Base-by-base conservation (phyloP, 2,113 vertebrate genomes). In the Barnardius zonarius region DNA sequence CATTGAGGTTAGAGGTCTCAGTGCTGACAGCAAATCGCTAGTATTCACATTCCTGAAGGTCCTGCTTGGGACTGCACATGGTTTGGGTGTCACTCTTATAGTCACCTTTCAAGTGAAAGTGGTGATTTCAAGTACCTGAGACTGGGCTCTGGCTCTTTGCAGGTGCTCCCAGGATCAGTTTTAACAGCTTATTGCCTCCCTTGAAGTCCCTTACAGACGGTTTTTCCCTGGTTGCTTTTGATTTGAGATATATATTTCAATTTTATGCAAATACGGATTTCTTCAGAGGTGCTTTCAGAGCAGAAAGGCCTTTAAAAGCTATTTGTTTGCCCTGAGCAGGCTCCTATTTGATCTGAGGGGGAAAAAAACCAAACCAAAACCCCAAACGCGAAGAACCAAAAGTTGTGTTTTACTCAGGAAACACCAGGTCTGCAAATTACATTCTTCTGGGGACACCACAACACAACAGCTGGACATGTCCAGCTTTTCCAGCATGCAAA, bases 1-100 rank as follows among this genome's bases (percentile, higher is more conserved):
- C 10, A 0, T 0, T 10, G 20, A 17, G 2, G 5, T 43, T 15
- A 44, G 46, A 39, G 6, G 5, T 69, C 33, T 48, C 35, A 1
- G 20, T 12, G 39, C 57, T 48, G 35, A 13, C 3, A 51, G 11
- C 18, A 10, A 14, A 67, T 11, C 12, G 9, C 46, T 35, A 31
- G 5, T 7, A 7, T 33, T 64, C 20, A 17, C 6, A 25, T 12
- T 63, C 13, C 4, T 3, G 8, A 8, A 37, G 17, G 13, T 24
- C 33, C 51, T 39, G 13, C n/a, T 9, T 66, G 17, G 54, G 33
- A 7, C 14, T n/a, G 10, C 4, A 1, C 11, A 23, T 20, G 23
- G 16, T 20, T 13, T 61, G 11, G 49, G 37, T 25, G 46, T 24
- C 33, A 19, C 10, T 15, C n/a, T 6, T 23, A 4, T 28, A 18